Base-by-base conservation (phyloP, 2,113 vertebrate genomes). In the Murina feae region DNA sequence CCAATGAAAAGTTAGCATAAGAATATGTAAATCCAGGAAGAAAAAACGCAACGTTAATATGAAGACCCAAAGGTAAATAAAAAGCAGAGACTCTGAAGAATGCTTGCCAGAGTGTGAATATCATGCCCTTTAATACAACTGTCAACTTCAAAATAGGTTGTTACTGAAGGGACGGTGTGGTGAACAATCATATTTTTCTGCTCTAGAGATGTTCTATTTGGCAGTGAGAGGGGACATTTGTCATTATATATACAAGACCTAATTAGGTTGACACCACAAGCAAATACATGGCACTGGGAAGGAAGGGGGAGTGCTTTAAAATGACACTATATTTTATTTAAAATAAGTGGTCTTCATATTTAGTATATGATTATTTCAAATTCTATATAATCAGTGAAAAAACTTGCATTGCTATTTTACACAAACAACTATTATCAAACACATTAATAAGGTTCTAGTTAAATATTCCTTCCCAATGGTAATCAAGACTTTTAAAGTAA, bases 41-140 rank as follows among this genome's bases (percentile, higher is more conserved):
- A 28, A 58, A 58, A 75, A 86, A 58, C 9, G 6, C 23, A 49
- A 30, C 4, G 14, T 49, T 49, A 11, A 55, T 18, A 37, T 49
- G 49, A 96, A 87, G 79, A 71, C 30, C n/a, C 84, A 51, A 79
- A 82, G 91, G 63, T 79, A 49, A 89, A 80, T 86, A 87, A 95
- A 95, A 89, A 30, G 14, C 37, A 83, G 47, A 94, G 21, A 18
- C 32, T 16, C 88, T 76, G 75, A 94, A 87, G 42, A 90, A 25
- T 18, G 14, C 17, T 86, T 55, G 21, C 60, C 32, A 9, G 30
- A 4, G 20, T 72, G 20, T 84, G 89, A 94, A 88, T 88, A 85
- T 5, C 42, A 74, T 35, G 60, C 75, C 60, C 80, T 88, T 90
- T 92, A 49, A 71, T 63, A 30, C 49, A 37, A 65, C 51, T 76